phyloP scores from a whole-genome alignment of 2,797 vertebrate genomes.

The Trachops cirrhosus region DNA sequence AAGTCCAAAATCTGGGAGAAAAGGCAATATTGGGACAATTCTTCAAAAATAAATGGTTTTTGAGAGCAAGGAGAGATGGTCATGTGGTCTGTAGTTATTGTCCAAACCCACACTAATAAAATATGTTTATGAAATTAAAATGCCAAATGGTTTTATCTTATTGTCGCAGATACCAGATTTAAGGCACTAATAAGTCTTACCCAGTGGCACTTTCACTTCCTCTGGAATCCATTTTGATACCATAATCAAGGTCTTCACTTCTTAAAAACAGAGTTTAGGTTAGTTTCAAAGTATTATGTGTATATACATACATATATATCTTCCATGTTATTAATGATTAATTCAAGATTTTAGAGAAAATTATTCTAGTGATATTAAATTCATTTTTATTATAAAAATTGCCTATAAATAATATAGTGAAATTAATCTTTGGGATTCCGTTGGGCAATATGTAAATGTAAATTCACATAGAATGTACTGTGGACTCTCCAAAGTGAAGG shows the following conservation, averaged over 20 bases:
- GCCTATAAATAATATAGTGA: background rate
- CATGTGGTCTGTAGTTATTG: background rate
- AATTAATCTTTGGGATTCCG: conserved; percentile 6
- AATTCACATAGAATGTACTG: background rate
- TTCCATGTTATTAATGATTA: background rate
- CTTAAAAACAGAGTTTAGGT: conserved; percentile 15
- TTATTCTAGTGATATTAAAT: background rate
- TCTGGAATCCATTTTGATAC: conserved; percentile 30
- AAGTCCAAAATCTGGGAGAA: background rate
- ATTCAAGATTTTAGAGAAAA: background rate
- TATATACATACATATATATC: background rate
- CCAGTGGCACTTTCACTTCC: conserved; percentile 3
- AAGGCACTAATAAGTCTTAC: background rate
- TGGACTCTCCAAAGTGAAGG: background rate
- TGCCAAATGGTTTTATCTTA: background rate
- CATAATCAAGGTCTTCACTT: background rate
- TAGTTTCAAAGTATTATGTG: conserved; percentile 1
- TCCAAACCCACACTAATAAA: conserved; percentile 11
- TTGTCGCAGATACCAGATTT: background rate
- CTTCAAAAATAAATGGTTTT: background rate
- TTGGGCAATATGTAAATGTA: background rate
- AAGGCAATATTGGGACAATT: background rate
- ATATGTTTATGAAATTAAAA: conserved; percentile 29
- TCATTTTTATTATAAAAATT: conserved; percentile 25
- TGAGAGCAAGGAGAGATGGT: background rate